Evolutionary conservation across 2,113 vertebrate species (phyloP), one percentile per base, ranked within the genome.

Genomic region (Paraplagusia blochii): DNA sequence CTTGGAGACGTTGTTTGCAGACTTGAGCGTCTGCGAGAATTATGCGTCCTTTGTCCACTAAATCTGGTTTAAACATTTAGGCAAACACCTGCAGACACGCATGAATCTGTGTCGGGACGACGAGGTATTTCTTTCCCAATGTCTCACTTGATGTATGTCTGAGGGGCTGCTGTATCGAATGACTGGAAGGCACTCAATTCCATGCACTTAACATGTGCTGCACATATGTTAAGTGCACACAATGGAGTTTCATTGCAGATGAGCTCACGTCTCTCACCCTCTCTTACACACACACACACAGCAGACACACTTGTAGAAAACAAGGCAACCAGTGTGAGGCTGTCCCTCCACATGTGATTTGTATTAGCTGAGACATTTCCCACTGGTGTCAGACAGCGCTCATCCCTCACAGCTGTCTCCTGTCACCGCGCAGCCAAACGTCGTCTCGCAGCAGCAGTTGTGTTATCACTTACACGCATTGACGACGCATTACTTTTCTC

Each of bases 321-420:
- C 77, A 76, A 78, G 61, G 63, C 65, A 56, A 69, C 52, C 67
- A 77, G 72, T 69, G 55, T 62, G 49, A 74, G 58, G 5, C 38
- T 40, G 38, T 53, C 35, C 55, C 62, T 75, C 57, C 66, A 79
- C 75, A 74, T 69, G 72, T 82, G 73, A 82, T 58, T 39, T 48
- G 58, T 51, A 81, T 81, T 71, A 78, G 61, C 54, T 44, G 65
- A 71, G 83, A 82, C 77, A 78, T 79, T 68, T 79, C 75, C 69
- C 64, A 62, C 55, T 58, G 63, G 62, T 76, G 75, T 74, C 66
- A 45, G 60, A 67, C 71, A 53, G 63, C 66, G 58, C 71, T 53
- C 53, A 12, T 74, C 68, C 70, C 50, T 62, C 64, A 76, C 83
- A 84, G 81, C 79, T 78, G 77, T 67, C 76, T 80, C 19, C 57